Evolutionary conservation across 2,888 invertebrate genomes (phyloP), one percentile per base, ranked within the genome.

Genomic region (Idaea biselata): DNA sequence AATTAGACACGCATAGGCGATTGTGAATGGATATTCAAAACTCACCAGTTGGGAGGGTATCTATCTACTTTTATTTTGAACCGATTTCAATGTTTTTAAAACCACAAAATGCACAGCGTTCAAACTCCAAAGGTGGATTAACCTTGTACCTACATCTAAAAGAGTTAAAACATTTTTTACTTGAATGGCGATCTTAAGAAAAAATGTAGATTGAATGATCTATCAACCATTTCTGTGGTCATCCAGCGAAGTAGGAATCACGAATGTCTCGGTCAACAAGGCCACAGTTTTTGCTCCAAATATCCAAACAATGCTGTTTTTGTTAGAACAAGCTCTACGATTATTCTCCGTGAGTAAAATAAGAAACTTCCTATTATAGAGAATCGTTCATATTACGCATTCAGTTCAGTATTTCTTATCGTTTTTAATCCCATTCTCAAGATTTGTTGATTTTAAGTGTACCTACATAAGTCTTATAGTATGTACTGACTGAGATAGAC

Each of bases 181-280:
- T 25, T 25, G 25, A 25, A 25, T 25, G 5, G 25, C 1, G 25
- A 25, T 25, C 25, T 25, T 44, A 14, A 44, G 6, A 44, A 44
- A 25, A 44, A 44, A 44, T 44, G 14, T 44, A 44, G 44, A 44
- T 44, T 44, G 14, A 44, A 44, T 44, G 11, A 44, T 44, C 44
- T 44, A 8, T 14, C 44, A 44, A 44, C 44, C 44, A 44, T 44
- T 44, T 44, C 44, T 44, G 44, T 44, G 44, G 44, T 44, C 44
- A 44, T 44, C 44, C 7, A 44, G 14, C 44, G 44, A 44, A 44
- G 44, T 44, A 5, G 44, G 44, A 44, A 44, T 44, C 1, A 44
- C 44, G 44, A 44, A 44, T 44, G 44, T 44, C 44, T 44, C 44
- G 44, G 44, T 44, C 44, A 44, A 44, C 44, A 44, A 44, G 44